Evolutionary conservation across 2,113 vertebrate species (phyloP).

Genomic region (Bos taurus): ARS-UCD2.0 NC_037335.1:25725001-25725500

Average conservation of each 20-base stretch:
- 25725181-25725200: constrained; percentile 15
- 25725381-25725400: not conserved
- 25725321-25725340: not conserved
- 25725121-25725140: not conserved
- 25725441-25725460: not conserved
- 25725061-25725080: not conserved
- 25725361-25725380: not conserved
- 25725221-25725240: not conserved
- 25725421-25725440: not conserved
- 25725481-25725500: not conserved
- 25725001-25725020: not conserved
- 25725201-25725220: not conserved
- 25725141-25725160: not conserved
- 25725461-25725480: not conserved
- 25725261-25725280: not conserved
- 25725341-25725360: not conserved
- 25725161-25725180: not conserved
- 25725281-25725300: not conserved
- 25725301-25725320: not conserved
- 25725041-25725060: not conserved
- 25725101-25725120: constrained; percentile 10
- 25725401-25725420: not conserved
- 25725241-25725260: not conserved
- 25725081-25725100: not conserved
- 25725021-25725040: not conserved